phyloP scores from a whole-genome alignment of 2,888 invertebrate genomes.

The Octonoba sinensis region DNA sequence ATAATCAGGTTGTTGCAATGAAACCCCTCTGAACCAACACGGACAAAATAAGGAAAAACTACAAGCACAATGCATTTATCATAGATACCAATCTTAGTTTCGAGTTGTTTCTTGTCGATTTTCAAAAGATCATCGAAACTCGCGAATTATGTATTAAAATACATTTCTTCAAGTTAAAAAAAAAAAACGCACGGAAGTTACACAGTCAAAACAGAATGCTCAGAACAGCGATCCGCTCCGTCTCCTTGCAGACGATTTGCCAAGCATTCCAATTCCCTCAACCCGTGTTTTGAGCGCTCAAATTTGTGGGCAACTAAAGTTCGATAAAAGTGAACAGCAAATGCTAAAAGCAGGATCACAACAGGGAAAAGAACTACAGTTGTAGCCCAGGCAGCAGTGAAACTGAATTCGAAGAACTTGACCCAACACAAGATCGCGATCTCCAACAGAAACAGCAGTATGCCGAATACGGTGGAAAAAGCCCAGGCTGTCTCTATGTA shows the following conservation, averaged over 20 bases:
- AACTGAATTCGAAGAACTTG: slow-evolving; percentile 83
- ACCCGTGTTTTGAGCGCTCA: slow-evolving; percentile 68
- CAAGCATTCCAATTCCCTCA: slow-evolving; percentile 68
- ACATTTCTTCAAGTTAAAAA: no score
- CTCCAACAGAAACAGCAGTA: slow-evolving; percentile 87
- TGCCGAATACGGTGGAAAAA: slow-evolving; percentile 91
- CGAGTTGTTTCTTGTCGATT: no score
- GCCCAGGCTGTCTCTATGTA: slow-evolving; percentile 94
- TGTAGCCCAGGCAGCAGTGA: slow-evolving; percentile 79
- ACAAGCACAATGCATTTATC: no score
- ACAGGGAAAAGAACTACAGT: slow-evolving; percentile 90
- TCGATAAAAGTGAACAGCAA: slow-evolving; percentile 92
- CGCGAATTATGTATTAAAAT: no score
- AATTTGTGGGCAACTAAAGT: slow-evolving; percentile 86
- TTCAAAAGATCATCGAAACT: no score
- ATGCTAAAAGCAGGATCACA: slow-evolving; percentile 86
- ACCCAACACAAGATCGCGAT: slow-evolving; percentile 94
- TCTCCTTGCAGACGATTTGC: slow-evolving; percentile 54
- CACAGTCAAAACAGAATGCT: slow-evolving; percentile 51
- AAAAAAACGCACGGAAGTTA: not conserved
- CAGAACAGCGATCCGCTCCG: slow-evolving; percentile 28
- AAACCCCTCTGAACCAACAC: no score
- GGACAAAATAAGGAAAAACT: no score
- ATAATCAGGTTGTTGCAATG: no score
- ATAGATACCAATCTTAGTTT: no score